Evolutionary conservation across 2,797 vertebrate genomes (phyloP).

Genomic region (Lagodon rhomboides): DNA sequence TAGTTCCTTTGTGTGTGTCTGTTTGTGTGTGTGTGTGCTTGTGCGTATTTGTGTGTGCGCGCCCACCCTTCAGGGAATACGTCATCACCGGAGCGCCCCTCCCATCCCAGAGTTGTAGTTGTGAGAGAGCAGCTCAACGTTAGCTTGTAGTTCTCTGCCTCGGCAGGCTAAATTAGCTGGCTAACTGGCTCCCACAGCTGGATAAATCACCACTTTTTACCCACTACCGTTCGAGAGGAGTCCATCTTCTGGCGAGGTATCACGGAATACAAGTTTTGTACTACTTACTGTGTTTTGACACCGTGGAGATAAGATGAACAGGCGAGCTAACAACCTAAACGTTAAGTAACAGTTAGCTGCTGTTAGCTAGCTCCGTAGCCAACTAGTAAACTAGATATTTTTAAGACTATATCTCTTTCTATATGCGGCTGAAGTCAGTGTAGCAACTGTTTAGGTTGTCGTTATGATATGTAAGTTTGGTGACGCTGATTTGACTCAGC

Average conservation of each 20-base stretch:
- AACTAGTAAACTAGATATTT: slow-evolving; percentile 41
- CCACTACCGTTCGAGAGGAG: slow-evolving; percentile 29
- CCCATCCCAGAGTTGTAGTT: slow-evolving; percentile 67
- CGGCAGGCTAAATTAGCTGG: slow-evolving; percentile 59
- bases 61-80: slow-evolving; percentile 30
- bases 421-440: background rate
- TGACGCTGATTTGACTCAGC: slow-evolving; percentile 1
- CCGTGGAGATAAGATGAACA: slow-evolving; percentile 37
- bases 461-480: background rate
- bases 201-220: slow-evolving; percentile 31
- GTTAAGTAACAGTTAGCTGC: slow-evolving; percentile 59
- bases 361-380: slow-evolving; percentile 63
- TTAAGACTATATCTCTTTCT: background rate
- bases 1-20: background rate
- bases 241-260: slow-evolving; percentile 56
- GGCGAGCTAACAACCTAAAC: slow-evolving; percentile 36
- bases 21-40: background rate
- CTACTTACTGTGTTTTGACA: background rate
- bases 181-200: slow-evolving; percentile 52
- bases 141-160: slow-evolving; percentile 64
- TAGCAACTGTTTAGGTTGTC: background rate
- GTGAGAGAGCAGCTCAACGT: slow-evolving; percentile 31
- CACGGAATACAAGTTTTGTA: background rate
- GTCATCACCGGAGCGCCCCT: slow-evolving; percentile 45
- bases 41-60: background rate